Percentiles rank a stretch among this genome's conserved stretches.
These are phyloP conservation scores for Coilia nasus DNA, from an alignment of 2,797 vertebrate genomes.

Conservation along the genomic window DNA sequence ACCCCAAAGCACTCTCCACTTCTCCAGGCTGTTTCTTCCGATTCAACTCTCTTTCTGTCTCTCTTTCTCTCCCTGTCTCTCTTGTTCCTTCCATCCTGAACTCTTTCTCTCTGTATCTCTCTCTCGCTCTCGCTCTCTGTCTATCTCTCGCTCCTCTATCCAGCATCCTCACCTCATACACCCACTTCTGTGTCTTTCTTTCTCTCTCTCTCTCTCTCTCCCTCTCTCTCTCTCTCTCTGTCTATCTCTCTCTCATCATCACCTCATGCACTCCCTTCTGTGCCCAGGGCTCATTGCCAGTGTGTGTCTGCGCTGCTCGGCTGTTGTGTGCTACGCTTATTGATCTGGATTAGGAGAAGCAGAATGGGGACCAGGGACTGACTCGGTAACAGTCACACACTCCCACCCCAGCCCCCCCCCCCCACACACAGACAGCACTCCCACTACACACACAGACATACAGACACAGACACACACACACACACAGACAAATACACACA, in stretches of 20 bases:
- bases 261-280: neutral
- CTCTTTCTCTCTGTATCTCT: neutral
- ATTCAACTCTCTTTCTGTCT: neutral
- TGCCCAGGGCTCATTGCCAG: neutral
- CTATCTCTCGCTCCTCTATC: too few species aligned
- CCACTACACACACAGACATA: neutral
- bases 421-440: too few species aligned
- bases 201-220: too few species aligned
- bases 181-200: too few species aligned
- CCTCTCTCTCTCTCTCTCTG: too few species aligned
- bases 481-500: neutral
- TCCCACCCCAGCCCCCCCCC: too few species aligned
- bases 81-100: neutral
- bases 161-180: too few species aligned
- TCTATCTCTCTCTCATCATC: neutral
- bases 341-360: neutral
- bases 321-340: constrained; percentile 11
- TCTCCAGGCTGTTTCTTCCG: neutral
- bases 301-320: neutral
- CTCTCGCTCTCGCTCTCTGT: too few species aligned
- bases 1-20: neutral
- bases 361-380: constrained; percentile 1
- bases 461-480: neutral
- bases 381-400: neutral
- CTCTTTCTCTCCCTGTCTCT: neutral